Percentiles rank a stretch among this genome's conserved stretches.
phyloP scores from a whole-genome alignment of 2,797 vertebrate species.

The Decapterus maruadsi region DNA sequence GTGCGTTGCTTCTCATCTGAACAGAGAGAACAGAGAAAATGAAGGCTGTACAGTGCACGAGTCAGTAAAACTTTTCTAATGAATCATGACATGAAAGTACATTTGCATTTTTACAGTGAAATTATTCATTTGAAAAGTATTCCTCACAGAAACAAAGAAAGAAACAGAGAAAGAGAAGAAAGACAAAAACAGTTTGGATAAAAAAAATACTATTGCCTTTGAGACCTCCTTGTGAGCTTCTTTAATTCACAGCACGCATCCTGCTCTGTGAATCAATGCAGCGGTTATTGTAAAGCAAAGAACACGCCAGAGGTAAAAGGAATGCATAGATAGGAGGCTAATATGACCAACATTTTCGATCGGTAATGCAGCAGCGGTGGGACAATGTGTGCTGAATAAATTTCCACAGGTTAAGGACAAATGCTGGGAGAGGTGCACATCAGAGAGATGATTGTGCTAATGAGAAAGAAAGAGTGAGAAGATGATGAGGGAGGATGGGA shows the following conservation, averaged over 20 bases:
- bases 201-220: slow-evolving; percentile 10
- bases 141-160: neutral
- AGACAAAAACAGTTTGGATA: neutral
- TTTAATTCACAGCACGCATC: slow-evolving; percentile 54
- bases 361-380: slow-evolving; percentile 37
- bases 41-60: too few relatives aligned
- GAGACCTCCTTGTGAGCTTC: slow-evolving; percentile 32
- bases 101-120: slow-evolving; percentile 4
- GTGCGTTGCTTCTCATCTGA: too few relatives aligned
- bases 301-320: slow-evolving; percentile 50
- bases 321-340: slow-evolving; percentile 49
- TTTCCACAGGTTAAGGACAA: slow-evolving; percentile 61
- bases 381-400: slow-evolving; percentile 41
- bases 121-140: slow-evolving; percentile 15
- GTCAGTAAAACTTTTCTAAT: neutral
- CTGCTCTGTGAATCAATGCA: slow-evolving; percentile 49
- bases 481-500: slow-evolving; percentile 34
- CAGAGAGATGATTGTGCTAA: slow-evolving; percentile 47
- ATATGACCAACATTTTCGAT: slow-evolving; percentile 60
- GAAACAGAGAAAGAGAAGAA: neutral
- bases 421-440: slow-evolving; percentile 17
- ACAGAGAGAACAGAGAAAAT: too few relatives aligned
- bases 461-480: slow-evolving; percentile 37
- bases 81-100: slow-evolving; percentile 1
- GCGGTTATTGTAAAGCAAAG: slow-evolving; percentile 56